Evolutionary conservation across 2,888 invertebrate genomes (phyloP).

Genomic region (Crepidodera aurea): DNA sequence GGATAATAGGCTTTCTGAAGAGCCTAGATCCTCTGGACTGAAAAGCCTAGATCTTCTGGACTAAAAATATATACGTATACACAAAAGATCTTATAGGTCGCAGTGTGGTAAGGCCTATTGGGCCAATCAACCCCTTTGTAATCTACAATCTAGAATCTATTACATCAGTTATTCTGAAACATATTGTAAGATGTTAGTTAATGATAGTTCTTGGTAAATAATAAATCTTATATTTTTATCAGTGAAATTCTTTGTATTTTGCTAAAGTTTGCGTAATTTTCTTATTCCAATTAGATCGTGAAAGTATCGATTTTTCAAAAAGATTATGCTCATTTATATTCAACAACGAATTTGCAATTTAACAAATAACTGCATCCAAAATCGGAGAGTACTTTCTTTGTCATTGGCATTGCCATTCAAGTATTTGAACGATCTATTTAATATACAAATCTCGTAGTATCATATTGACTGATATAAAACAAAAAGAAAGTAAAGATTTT

Average conservation of each 20-base stretch:
- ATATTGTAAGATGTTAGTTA: too few relatives aligned
- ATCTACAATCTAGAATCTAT: too few relatives aligned
- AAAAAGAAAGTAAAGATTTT: conserved; percentile 55
- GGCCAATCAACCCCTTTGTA: too few relatives aligned
- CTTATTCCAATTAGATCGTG: conserved; percentile 16
- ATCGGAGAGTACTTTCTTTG: conserved; percentile 54
- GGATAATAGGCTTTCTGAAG: too few relatives aligned
- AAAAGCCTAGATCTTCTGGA: too few relatives aligned
- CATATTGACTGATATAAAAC: conserved; percentile 54
- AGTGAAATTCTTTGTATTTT: background rate
- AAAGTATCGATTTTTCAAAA: conserved; percentile 23
- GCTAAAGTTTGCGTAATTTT: conserved; percentile 1
- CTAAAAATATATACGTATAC: too few relatives aligned
- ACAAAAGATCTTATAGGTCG: too few relatives aligned
- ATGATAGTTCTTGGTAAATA: too few relatives aligned
- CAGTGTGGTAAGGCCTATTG: too few relatives aligned
- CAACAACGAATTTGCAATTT: conserved; percentile 36
- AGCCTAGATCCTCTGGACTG: too few relatives aligned
- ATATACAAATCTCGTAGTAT: conserved; percentile 53
- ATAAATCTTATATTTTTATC: too few relatives aligned
- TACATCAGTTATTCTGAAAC: too few relatives aligned
- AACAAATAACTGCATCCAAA: conserved; percentile 47
- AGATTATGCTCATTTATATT: conserved; percentile 30
- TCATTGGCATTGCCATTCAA: conserved; percentile 49
- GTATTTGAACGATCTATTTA: conserved; percentile 50